These are phyloP conservation scores for Choristoneura rosaceana DNA, from an alignment of 2,888 invertebrate species.

Conservation along the genomic window DNA sequence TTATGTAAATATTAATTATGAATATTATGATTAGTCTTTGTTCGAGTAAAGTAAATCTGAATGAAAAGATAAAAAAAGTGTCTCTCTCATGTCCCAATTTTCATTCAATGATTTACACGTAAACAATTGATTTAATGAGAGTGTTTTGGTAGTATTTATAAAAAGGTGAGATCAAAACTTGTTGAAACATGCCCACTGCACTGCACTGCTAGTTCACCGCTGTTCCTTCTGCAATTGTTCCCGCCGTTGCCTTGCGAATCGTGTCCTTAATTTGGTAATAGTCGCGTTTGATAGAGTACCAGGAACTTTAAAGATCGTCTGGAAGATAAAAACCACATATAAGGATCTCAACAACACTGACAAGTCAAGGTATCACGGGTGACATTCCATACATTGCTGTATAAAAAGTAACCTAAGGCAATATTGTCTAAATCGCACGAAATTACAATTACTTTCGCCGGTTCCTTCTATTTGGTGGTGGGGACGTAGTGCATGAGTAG, in stretches of 20 bases:
- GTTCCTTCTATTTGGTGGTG: no score
- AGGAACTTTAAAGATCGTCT: conserved; percentile 93
- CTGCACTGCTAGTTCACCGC: conserved; percentile 60
- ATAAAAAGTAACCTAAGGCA: no score
- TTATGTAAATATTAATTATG: conserved; percentile 1
- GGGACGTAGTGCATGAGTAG: no score
- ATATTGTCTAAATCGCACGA: no score
- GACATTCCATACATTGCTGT: no score
- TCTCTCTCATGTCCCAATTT: neutral
- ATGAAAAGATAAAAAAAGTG: neutral
- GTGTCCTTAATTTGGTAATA: conserved; percentile 87
- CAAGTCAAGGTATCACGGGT: no score
- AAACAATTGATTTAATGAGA: conserved; percentile 5
- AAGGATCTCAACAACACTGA: no score
- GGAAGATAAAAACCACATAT: conserved; percentile 61
- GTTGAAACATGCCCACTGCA: conserved; percentile 30
- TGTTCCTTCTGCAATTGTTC: conserved; percentile 80
- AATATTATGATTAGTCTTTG: conserved; percentile 9
- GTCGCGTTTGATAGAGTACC: conserved; percentile 90
- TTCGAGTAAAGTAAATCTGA: neutral
- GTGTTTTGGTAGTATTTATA: conserved; percentile 44
- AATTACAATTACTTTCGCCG: no score
- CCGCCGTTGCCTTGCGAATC: conserved; percentile 82
- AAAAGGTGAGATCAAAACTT: conserved; percentile 70
- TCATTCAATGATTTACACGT: conserved; percentile 4